Evolutionary conservation across 2,797 vertebrate genomes (phyloP), one percentile per base, ranked within the genome.

Genomic region (Epinephelus malabaricus): DNA sequence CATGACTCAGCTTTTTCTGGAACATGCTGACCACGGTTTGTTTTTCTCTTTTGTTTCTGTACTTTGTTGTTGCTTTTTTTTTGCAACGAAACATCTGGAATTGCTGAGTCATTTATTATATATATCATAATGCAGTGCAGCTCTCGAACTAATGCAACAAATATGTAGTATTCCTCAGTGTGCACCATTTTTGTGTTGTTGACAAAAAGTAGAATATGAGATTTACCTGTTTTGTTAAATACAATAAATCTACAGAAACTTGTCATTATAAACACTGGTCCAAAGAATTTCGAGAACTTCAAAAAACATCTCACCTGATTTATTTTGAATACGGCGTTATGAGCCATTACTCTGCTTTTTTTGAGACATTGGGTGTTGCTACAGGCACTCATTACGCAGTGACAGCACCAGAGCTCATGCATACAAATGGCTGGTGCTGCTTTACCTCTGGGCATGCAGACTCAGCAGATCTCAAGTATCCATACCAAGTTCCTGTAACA

Each of bases 341-440:
- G 47, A 75, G 23, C 63, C 65, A 64, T 88, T 79, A 70, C 10
- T 73, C 34, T 69, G 17, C 10, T 76, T 56, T 61, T 53, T 69
- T 59, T 80, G 45, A 62, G 34, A 40, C 50, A 49, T 51, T 71
- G 68, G 69, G 59, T 72, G 46, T 65, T 63, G 34, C 83, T 82
- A 19, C 19, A 60, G 77, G 76, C 66, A 8, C 59, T 79, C 66
- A 71, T 87, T 87, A 83, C 11, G 1, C 59, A 46, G 65, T 23
- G 80, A 79, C 82, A 85, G 65, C 56, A 63, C 27, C 13, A 17
- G 19, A 45, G 71, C 73, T 84, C 59, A 50, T 76, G 73, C 72
- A 84, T 82, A 82, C 76, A 87, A 83, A 88, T 76, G 59, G 82
- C 58, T 34, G 30, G 9, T 6, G 27, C 49, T 18, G 72, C 45